Percentiles rank a stretch among this genome's conserved stretches.
These are phyloP conservation scores for Chloroceryle aenea DNA, from an alignment of 2,113 vertebrate genomes.

Conservation along the genomic window DNA sequence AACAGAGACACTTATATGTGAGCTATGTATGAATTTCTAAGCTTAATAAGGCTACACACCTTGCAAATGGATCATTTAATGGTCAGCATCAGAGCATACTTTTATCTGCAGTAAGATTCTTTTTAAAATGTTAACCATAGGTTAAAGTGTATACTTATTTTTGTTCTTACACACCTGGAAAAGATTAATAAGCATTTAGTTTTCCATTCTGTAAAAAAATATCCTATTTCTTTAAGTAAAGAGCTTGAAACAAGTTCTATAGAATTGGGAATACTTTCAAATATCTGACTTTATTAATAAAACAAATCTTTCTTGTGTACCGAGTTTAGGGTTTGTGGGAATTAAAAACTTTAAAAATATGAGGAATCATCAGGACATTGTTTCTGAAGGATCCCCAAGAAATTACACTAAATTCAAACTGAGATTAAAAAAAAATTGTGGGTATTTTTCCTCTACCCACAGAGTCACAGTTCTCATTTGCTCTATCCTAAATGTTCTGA, in stretches of 20 bases:
- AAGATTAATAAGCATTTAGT: background rate
- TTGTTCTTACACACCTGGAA: constrained; percentile 12
- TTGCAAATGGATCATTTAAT: constrained; percentile 21
- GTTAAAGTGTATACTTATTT: background rate
- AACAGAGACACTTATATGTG: background rate
- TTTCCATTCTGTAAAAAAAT: background rate
- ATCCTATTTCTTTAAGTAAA: background rate
- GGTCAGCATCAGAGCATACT: background rate
- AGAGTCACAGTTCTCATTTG: background rate
- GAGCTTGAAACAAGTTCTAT: background rate
- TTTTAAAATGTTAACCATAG: background rate
- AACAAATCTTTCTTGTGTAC: background rate
- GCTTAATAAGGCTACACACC: constrained; percentile 48
- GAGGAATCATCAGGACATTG: background rate
- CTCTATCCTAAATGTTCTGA: background rate
- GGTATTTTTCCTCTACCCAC: background rate
- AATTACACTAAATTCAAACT: background rate
- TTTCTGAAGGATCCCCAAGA: background rate
- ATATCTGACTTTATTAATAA: background rate
- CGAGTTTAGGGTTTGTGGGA: background rate
- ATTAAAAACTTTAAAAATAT: background rate
- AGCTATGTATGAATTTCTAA: constrained; percentile 14
- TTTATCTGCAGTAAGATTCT: background rate
- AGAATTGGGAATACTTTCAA: background rate
- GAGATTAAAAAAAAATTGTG: background rate